Conservation (phyloP, 2,797 vertebrate species). For the Scolopax rusticola region DNA sequence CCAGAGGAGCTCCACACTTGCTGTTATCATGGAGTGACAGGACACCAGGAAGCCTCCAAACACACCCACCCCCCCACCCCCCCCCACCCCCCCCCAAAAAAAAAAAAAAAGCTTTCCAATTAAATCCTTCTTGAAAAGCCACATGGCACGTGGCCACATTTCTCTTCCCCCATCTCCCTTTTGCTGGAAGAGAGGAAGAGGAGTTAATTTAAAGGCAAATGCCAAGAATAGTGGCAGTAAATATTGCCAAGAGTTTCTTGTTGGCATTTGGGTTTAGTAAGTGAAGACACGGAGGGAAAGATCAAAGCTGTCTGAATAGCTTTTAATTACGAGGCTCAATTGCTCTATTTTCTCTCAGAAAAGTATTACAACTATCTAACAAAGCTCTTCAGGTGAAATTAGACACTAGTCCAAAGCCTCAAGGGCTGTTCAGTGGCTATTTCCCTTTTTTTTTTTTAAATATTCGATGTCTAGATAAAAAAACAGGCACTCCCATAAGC, state of each 20-base stretch:
- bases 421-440: slow-evolving; percentile 26
- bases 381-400: slow-evolving; percentile 12
- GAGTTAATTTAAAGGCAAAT: background rate
- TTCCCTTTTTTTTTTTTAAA: background rate
- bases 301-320: slow-evolving; percentile 60
- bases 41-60: background rate
- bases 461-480: slow-evolving; percentile 13
- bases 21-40: background rate
- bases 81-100: no score
- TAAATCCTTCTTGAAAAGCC: background rate
- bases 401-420: background rate
- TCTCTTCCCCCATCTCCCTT: background rate
- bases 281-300: background rate
- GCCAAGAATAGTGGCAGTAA: background rate
- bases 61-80: background rate
- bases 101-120: background rate
- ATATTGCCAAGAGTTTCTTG: background rate
- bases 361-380: slow-evolving; percentile 46
- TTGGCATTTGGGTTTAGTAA: background rate
- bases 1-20: background rate
- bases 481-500: background rate
- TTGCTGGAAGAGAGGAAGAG: background rate
- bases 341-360: slow-evolving; percentile 50
- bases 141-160: background rate
- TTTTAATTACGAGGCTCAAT: slow-evolving; percentile 59